These are phyloP conservation scores for Buteo buteo DNA, from an alignment of 2,113 vertebrate species.

Conservation along the genomic window DNA sequence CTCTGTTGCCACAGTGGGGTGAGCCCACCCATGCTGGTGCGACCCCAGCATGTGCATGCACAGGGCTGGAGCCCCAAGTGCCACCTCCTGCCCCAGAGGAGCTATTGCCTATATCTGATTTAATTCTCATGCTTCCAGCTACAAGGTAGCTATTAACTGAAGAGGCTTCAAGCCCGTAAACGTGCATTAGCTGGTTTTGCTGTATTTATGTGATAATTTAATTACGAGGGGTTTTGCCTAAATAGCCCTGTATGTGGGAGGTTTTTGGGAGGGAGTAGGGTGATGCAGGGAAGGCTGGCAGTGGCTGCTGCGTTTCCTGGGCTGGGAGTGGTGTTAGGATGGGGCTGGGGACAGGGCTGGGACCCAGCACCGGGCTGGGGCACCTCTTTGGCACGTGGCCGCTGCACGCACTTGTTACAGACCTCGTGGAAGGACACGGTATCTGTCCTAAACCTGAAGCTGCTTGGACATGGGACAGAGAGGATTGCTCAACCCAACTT, in stretches of 20 bases:
- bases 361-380: neutral
- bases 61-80: neutral
- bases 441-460: neutral
- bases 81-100: neutral
- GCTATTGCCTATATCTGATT: neutral
- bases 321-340: neutral
- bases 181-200: neutral
- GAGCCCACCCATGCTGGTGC: neutral
- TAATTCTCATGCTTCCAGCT: neutral
- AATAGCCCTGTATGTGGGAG: neutral
- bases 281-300: neutral
- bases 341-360: neutral
- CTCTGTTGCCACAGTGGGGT: neutral
- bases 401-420: fast-evolving
- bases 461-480: neutral
- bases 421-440: fast-evolving
- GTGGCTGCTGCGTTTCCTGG: fast-evolving
- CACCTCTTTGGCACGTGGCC: fast-evolving
- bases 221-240: neutral
- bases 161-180: neutral
- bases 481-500: neutral
- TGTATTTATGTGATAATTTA: neutral
- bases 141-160: neutral
- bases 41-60: neutral
- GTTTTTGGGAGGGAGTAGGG: neutral